These are phyloP conservation scores for Squalus acanthias DNA, from an alignment of 2,797 vertebrate genomes.

Conservation along the genomic window DNA sequence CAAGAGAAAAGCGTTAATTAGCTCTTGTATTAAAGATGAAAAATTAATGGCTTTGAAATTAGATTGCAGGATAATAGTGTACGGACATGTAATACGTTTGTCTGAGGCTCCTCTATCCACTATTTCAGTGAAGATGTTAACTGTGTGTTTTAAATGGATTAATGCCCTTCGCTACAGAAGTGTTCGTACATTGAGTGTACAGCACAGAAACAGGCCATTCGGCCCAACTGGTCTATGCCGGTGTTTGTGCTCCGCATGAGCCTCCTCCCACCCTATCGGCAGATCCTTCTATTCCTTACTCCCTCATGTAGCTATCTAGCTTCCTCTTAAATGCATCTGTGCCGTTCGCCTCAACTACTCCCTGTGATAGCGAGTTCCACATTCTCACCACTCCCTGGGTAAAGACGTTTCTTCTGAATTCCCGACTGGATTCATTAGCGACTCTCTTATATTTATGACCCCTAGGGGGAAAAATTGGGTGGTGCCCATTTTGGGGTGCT, in stretches of 20 bases:
- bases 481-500: too few relatives aligned
- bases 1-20: neutral
- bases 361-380: too few relatives aligned
- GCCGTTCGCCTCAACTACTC: too few relatives aligned
- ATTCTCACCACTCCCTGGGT: too few relatives aligned
- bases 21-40: neutral
- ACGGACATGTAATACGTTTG: neutral
- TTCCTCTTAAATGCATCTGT: too few relatives aligned
- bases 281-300: too few relatives aligned
- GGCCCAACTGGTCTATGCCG: neutral
- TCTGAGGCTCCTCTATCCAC: neutral
- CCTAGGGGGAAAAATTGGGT: too few relatives aligned
- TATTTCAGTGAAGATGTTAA: neutral
- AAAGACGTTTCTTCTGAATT: too few relatives aligned
- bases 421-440: too few relatives aligned
- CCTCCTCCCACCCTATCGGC: neutral
- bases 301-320: too few relatives aligned
- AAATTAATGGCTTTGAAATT: neutral
- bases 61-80: neutral
- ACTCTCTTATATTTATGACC: too few relatives aligned
- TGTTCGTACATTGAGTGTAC: neutral
- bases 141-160: neutral
- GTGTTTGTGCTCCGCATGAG: neutral
- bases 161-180: neutral
- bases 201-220: neutral